Evolutionary conservation across 2,113 vertebrate genomes (phyloP).

Genomic region (Chelonoidis abingdonii): DNA sequence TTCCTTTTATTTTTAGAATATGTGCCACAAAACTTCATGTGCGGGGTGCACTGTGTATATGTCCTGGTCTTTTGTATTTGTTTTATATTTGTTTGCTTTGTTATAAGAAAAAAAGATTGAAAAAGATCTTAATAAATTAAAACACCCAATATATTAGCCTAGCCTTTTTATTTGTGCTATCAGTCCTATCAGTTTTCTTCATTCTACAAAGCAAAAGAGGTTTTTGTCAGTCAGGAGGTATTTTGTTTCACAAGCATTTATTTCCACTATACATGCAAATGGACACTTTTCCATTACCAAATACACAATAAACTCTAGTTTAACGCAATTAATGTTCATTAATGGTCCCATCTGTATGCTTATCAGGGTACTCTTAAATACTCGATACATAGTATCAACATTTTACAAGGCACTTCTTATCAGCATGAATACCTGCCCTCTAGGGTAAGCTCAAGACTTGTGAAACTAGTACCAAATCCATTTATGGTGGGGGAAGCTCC

Average conservation of each 20-base stretch:
- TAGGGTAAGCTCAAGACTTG: background rate
- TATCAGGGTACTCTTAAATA: background rate
- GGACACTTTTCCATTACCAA: background rate
- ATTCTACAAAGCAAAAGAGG: background rate
- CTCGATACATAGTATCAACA: background rate
- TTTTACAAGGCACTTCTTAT: constrained; percentile 62
- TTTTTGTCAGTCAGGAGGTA: background rate
- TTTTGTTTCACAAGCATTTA: constrained; percentile 17
- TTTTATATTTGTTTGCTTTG: background rate
- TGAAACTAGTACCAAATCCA: background rate
- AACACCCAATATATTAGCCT: background rate
- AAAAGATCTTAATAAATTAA: background rate
- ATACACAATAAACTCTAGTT: constrained; percentile 44
- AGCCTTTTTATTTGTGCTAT: background rate
- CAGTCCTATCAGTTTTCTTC: background rate
- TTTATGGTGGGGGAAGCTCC: background rate
- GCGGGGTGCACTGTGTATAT: background rate
- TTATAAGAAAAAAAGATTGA: background rate
- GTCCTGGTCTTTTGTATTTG: background rate
- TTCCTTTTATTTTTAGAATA: background rate
- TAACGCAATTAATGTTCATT: constrained; percentile 48
- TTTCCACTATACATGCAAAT: background rate
- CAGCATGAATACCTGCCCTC: background rate
- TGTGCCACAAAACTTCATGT: background rate
- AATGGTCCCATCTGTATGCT: constrained; percentile 36